These are phyloP conservation scores for Menidia beryllina DNA, from an alignment of 2,113 vertebrate species.

Conservation along the genomic window DNA sequence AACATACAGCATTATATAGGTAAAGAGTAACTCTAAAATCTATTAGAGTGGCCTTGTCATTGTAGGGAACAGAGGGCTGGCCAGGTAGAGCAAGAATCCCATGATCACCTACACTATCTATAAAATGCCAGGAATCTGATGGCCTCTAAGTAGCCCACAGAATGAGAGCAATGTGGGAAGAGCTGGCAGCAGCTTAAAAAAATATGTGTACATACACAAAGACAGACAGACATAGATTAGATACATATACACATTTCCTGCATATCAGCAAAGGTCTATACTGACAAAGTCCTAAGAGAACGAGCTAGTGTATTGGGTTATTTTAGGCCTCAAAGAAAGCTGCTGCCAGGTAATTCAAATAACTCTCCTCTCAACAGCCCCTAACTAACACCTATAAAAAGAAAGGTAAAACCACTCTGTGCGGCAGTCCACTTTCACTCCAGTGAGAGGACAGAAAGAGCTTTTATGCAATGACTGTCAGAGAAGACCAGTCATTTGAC, in stretches of 20 bases:
- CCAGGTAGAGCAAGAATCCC: constrained; percentile 32
- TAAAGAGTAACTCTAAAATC: not conserved
- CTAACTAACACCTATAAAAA: not conserved
- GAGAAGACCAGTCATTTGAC: constrained; percentile 33
- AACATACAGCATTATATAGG: not conserved
- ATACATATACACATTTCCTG: not conserved
- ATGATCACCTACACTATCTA: constrained; percentile 66
- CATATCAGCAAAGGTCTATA: not conserved
- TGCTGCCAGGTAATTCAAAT: too few species aligned
- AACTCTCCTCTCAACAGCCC: too few species aligned
- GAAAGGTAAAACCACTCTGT: not conserved
- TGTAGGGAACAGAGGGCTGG: constrained; percentile 27
- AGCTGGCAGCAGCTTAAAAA: constrained; percentile 66
- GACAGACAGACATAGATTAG: constrained; percentile 30
- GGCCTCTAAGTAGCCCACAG: constrained; percentile 66
- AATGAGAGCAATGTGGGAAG: constrained; percentile 49
- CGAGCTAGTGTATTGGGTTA: too few species aligned
- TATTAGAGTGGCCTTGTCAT: not conserved
- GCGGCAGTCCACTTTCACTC: too few species aligned
- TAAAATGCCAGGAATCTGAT: constrained; percentile 71
- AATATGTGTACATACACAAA: not conserved
- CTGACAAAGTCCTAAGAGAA: not conserved
- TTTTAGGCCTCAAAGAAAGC: too few species aligned
- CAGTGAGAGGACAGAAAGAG: too few species aligned
- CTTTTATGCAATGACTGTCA: constrained; percentile 10